These are phyloP conservation scores for Phylloscopus collybita DNA, from an alignment of 2,797 vertebrate species.

Conservation along the genomic window DNA sequence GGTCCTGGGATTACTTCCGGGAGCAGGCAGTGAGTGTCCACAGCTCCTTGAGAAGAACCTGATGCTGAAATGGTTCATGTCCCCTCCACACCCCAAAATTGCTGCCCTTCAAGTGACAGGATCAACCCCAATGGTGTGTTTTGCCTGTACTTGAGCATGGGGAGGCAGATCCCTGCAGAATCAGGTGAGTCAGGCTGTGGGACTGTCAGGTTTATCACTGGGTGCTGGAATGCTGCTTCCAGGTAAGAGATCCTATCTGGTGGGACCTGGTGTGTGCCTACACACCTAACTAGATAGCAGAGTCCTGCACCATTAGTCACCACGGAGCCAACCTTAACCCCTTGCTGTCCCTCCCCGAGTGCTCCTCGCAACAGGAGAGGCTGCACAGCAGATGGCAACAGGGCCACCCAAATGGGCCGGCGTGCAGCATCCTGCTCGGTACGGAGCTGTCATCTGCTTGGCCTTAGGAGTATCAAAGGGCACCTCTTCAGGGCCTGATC, in stretches of 20 bases:
- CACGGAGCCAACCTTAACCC: neutral
- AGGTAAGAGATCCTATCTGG: conserved; percentile 54
- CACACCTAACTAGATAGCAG: conserved; percentile 58
- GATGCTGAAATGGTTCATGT: neutral
- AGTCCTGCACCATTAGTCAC: conserved; percentile 54
- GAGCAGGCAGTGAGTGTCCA: accelerated
- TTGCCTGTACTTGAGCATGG: neutral
- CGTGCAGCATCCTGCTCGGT: neutral
- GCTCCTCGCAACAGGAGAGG: neutral
- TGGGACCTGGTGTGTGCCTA: conserved; percentile 47
- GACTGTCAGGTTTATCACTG: neutral
- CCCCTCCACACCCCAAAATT: neutral
- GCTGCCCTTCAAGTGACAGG: accelerated
- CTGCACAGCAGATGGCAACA: neutral
- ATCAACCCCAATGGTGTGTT: neutral
- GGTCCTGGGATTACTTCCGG: neutral
- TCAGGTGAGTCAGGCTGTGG: conserved; percentile 18
- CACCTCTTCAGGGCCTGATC: neutral
- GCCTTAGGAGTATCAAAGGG: neutral
- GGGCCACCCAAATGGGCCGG: accelerated
- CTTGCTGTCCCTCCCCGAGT: neutral
- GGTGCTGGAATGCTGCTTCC: conserved; percentile 53
- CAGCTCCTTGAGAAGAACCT: neutral
- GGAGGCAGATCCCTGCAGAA: neutral
- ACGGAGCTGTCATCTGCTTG: neutral